Base-by-base conservation (phyloP, 1,140 invertebrate species). In the Penaeus vannamei region DNA sequence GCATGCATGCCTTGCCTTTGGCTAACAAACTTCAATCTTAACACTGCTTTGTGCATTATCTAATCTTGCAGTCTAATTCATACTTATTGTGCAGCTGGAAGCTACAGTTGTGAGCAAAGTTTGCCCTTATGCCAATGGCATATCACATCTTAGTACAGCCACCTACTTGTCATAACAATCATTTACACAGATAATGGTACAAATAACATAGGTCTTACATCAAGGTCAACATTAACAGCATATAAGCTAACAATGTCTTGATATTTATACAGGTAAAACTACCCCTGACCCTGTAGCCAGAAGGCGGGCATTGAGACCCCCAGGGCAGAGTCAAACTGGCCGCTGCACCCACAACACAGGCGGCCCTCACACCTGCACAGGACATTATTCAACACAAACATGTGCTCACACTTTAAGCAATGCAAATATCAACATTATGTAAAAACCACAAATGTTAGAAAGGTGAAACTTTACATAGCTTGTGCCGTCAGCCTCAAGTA, bases 181-280 rank as follows among this genome's bases (percentile, higher is more conserved):
- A 90, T 85, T 90, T 90, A 89, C 87, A 89, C 87, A 89, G 87
- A 89, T 89, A 89, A 89, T 89, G 84, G 88, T 90, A 90, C 84
- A 86, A 90, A 90, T 86, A 90, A 90, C 88, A 90, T 90, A 90
- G 77, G 84, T 90, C 69, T 90, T 90, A 90, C 88, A 90, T 83
- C 84, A 90, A 90, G 88, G 88, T 90, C 84, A 90, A 90, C 88
- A 90, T 90, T 89, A 90, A 90, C 88, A 90, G 88, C 88, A 90
- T 90, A 90, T 90, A 90, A 85, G 84, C 88, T 90, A 90, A 90
- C 88, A 90, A 90, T 90, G 88, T 90, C 88, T 90, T 90, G 88
- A 86, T 90, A 90, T 86, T 90, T 90, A 90, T 85, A 86, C 88
- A 90, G 88, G 88, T 90, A 89, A 89, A 89, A 84, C 87, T 89